phyloP scores from a whole-genome alignment of 1,140 invertebrate species.

The Caerostris extrusa region DNA sequence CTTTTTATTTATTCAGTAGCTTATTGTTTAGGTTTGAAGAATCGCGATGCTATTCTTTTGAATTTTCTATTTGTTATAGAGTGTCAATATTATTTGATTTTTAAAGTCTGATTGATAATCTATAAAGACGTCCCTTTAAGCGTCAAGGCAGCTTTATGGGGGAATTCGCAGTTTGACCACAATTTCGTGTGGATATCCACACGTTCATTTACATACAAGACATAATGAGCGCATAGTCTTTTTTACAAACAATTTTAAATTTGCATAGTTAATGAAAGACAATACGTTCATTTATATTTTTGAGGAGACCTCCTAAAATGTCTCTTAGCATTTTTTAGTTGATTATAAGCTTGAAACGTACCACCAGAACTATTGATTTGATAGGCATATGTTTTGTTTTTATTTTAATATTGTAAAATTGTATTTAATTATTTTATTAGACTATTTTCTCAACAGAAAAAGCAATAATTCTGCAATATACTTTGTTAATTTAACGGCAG shows the following conservation, averaged over 20 bases:
- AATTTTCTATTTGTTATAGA: background rate
- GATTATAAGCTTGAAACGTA: conserved; percentile 40
- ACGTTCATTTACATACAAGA: conserved; percentile 31
- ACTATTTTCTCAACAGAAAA: too few species aligned
- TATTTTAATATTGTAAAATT: too few species aligned
- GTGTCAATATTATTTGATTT: background rate
- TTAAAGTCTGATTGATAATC: background rate
- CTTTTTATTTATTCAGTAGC: background rate
- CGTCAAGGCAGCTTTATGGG: too few species aligned
- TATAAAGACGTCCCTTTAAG: too few species aligned
- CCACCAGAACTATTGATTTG: conserved; percentile 41
- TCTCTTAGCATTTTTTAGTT: conserved; percentile 49
- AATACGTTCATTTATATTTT: conserved; percentile 39
- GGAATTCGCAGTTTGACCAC: conserved; percentile 49
- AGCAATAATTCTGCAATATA: too few species aligned
- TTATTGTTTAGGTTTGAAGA: background rate
- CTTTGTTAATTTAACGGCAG: too few species aligned
- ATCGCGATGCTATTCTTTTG: background rate
- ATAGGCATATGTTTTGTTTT: background rate
- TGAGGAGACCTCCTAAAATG: conserved; percentile 73
- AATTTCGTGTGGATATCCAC: background rate
- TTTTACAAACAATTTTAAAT: conserved; percentile 43
- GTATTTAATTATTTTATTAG: too few species aligned
- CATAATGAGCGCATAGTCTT: conserved; percentile 46
- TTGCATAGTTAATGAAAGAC: conserved; percentile 51